These are phyloP conservation scores for Bombus superbus DNA, from an alignment of 1,140 invertebrate species.

Conservation along the genomic window DNA sequence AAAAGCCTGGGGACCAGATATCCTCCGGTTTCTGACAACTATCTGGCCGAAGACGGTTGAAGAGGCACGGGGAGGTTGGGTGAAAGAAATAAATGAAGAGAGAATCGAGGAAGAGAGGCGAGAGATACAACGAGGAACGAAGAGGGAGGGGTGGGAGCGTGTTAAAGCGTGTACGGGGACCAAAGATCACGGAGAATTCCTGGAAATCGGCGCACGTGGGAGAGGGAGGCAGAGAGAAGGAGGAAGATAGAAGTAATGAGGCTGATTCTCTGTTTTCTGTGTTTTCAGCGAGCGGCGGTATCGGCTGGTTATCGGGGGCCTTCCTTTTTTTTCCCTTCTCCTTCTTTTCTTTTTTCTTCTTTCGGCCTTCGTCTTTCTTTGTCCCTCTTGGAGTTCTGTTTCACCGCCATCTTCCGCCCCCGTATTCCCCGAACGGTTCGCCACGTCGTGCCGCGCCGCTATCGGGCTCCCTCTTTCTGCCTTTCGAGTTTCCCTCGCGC, in stretches of 20 bases:
- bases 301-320: conserved; percentile 74
- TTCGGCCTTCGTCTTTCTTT: neutral
- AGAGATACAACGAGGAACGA: neutral
- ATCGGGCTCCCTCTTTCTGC: conserved; percentile 21
- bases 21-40: conserved; percentile 75
- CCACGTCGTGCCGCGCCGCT: neutral
- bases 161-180: conserved; percentile 71
- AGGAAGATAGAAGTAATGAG: conserved; percentile 81
- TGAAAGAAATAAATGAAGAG: conserved; percentile 48
- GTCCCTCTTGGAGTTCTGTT: neutral
- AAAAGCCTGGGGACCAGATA: conserved; percentile 64
- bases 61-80: conserved; percentile 1
- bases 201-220: conserved; percentile 73
- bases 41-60: conserved; percentile 56
- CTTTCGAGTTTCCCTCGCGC: conserved; percentile 37
- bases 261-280: conserved; percentile 79
- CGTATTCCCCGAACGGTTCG: conserved; percentile 23
- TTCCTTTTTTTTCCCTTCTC: conserved; percentile 63
- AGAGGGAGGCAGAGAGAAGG: conserved; percentile 47
- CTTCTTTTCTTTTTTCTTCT: neutral
- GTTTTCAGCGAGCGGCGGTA: conserved; percentile 76
- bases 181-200: conserved; percentile 78
- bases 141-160: conserved; percentile 35
- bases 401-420: conserved; percentile 4
- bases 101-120: conserved; percentile 45